Base-by-base conservation (phyloP, 2,797 vertebrate species). In the Dromococcyx pavoninus region DNA sequence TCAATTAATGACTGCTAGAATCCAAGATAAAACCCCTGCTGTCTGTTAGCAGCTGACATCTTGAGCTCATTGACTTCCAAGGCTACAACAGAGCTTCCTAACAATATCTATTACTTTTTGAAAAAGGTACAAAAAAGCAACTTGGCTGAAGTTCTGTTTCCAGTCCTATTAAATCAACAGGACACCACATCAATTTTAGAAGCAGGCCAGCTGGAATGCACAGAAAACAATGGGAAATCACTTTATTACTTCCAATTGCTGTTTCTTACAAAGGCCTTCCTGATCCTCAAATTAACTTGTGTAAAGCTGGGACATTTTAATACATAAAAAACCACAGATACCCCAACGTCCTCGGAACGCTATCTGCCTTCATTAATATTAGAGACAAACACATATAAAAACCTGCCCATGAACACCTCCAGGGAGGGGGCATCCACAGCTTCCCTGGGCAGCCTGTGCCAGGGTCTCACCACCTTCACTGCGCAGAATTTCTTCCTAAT, bases 261-360 rank as follows among this genome's bases (percentile, higher is more conserved):
- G 32, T 28, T 21, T 60, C 80, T 61, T 53, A 50, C 48, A 24
- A 64, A 51, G 50, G 87, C 11, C 53, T 46, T 50, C 27, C 41
- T 14, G 3, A 41, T 41, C 27, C 57, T 43, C 75, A 74, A 74
- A 91, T 86, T 10, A 46, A 70, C 22, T 46, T 1, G 0, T 11
- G 24, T 28, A 50, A 39, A 3, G 23, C 61, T 27, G 50, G 35
- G 33, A 15, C 6, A 30, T 50, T 58, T 67, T 28, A 76, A 71
- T 7, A 32, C 17, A 12, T 5, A 11, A 41, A 1, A 10, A 21
- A 70, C 51, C 17, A 54, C 27, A 75, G 37, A 39, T 12, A 27
- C 1, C n/a, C 3, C 50, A 44, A 25, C 2, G 11, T 10, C 48
- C 23, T 25, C 24, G 67, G 57, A 33, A 67, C 0, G 3, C 7